phyloP scores from a whole-genome alignment of 2,113 vertebrate genomes.

The Stegostoma tigrinum region DNA sequence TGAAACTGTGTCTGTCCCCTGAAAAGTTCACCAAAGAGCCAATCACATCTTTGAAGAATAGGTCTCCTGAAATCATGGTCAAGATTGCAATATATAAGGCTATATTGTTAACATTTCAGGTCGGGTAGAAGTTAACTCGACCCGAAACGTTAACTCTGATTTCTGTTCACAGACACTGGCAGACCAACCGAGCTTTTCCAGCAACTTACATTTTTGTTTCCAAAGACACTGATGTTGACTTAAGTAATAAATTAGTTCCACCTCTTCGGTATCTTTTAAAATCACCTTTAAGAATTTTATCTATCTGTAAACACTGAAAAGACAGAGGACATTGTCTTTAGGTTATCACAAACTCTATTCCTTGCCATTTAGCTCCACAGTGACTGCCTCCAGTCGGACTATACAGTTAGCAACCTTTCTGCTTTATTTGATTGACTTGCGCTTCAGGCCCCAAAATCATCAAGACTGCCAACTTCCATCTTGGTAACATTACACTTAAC shows the following conservation, averaged over 20 bases:
- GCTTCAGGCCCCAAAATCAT: not conserved
- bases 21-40: not conserved
- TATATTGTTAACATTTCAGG: not conserved
- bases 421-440: not conserved
- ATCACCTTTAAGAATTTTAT: not conserved
- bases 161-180: no score
- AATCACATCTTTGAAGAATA: not conserved
- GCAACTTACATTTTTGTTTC: no score
- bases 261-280: not conserved
- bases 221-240: not conserved
- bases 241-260: not conserved
- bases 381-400: not conserved
- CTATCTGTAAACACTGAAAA: not conserved
- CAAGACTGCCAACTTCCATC: not conserved
- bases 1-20: not conserved
- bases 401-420: not conserved
- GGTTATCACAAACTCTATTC: not conserved
- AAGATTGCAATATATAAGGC: not conserved
- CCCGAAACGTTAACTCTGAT: no score
- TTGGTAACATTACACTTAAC: not conserved
- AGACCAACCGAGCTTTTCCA: no score
- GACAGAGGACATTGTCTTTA: not conserved
- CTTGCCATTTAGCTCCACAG: not conserved
- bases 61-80: not conserved
- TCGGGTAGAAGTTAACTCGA: no score